Evolutionary conservation across 2,113 vertebrate species (phyloP).

Genomic region (Onychostruthus taczanowskii): DNA sequence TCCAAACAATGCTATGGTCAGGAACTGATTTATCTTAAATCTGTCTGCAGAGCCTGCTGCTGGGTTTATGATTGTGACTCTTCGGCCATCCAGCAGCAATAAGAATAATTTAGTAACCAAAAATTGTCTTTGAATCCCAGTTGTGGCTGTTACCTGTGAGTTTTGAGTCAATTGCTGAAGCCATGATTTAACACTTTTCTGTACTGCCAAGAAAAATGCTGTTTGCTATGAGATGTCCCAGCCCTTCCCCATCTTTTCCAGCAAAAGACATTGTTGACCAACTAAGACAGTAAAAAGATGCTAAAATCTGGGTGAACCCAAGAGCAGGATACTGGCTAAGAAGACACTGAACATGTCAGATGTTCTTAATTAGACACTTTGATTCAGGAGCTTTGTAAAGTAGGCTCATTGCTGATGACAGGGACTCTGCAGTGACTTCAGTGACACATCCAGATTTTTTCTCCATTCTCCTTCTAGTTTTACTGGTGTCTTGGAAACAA

Average conservation of each 20-base stretch:
- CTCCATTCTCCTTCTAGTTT: not conserved
- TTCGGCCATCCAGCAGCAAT: not conserved
- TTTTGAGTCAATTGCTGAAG: not conserved
- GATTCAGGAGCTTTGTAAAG: not conserved
- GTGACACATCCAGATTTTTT: not conserved
- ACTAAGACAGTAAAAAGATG: not conserved
- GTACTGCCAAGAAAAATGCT: not conserved
- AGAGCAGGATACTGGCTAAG: not conserved
- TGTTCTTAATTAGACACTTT: not conserved
- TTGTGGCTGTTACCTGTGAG: not conserved
- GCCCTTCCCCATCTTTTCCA: not conserved
- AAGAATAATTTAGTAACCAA: conserved; percentile 26
- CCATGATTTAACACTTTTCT: not conserved
- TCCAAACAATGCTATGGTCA: conserved; percentile 11
- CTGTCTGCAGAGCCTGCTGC: not conserved
- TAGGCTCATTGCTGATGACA: not conserved
- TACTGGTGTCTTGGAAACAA: not conserved
- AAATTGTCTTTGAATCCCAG: not conserved
- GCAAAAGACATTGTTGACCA: not conserved
- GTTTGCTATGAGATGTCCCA: not conserved
- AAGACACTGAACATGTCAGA: not conserved
- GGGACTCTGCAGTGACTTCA: not conserved
- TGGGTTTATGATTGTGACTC: conserved; percentile 1
- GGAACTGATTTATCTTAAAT: conserved; percentile 8
- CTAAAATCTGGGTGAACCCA: not conserved